phyloP scores from a whole-genome alignment of 2,113 vertebrate species.

The Calyptommatus sinebrachiatus region DNA sequence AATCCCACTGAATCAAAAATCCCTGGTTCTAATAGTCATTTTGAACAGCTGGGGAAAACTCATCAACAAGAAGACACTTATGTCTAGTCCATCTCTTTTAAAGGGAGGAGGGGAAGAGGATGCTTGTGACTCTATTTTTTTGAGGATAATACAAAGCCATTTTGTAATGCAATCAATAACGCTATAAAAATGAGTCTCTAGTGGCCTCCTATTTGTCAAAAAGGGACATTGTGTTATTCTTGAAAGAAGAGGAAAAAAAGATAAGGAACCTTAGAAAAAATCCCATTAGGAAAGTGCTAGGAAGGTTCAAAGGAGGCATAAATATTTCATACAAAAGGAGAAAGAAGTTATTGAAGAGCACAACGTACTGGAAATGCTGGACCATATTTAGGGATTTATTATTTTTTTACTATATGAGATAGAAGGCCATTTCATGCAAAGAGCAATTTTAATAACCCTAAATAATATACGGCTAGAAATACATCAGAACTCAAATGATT shows the following conservation, averaged over 20 bases:
- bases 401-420: background rate
- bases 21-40: slow-evolving; percentile 64
- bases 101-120: slow-evolving; percentile 33
- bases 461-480: background rate
- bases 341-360: slow-evolving; percentile 19
- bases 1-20: slow-evolving; percentile 67
- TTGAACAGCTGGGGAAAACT: slow-evolving; percentile 60
- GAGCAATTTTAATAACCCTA: background rate
- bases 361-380: background rate
- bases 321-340: slow-evolving; percentile 1
- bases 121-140: slow-evolving; percentile 27
- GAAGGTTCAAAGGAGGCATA: background rate
- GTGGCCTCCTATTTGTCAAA: slow-evolving; percentile 10
- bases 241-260: background rate
- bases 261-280: background rate
- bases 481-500: background rate
- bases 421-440: background rate
- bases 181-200: slow-evolving; percentile 25
- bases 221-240: background rate
- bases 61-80: slow-evolving; percentile 57
- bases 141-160: slow-evolving; percentile 43
- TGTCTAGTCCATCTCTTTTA: slow-evolving; percentile 53
- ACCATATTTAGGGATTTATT: background rate
- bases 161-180: slow-evolving; percentile 29
- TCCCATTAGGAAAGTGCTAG: background rate